Percentiles rank a stretch among this genome's conserved stretches.
Evolutionary conservation across 2,888 invertebrate species (phyloP).

Genomic region (Drosophila prostipennis): DNA sequence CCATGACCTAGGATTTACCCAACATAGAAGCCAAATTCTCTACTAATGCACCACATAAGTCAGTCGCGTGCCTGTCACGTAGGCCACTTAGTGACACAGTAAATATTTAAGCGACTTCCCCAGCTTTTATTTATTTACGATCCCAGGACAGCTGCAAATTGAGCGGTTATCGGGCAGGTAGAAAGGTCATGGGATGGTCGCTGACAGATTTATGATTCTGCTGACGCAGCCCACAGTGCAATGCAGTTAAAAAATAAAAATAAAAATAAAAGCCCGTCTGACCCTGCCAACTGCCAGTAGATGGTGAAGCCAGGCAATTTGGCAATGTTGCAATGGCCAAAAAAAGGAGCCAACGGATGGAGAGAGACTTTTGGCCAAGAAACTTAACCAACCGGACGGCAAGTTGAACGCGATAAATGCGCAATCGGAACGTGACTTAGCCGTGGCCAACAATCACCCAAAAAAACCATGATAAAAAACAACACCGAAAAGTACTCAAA

Average conservation of each 20-base stretch:
- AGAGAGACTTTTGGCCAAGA: slow-evolving; percentile 40
- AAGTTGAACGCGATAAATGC: slow-evolving; percentile 35
- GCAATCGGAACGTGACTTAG: slow-evolving; percentile 66
- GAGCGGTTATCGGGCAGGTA: slow-evolving; percentile 52
- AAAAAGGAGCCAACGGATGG: slow-evolving; percentile 33
- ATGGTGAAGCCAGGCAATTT: not conserved
- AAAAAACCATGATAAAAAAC: slow-evolving; percentile 27
- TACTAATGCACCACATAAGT: not conserved
- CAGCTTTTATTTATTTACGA: slow-evolving; percentile 6
- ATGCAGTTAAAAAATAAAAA: not conserved
- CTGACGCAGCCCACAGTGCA: slow-evolving; percentile 2
- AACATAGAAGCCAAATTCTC: not conserved
- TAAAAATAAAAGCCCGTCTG: slow-evolving; percentile 48
- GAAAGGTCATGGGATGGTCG: slow-evolving; percentile 43
- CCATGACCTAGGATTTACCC: not conserved
- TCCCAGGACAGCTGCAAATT: slow-evolving; percentile 49
- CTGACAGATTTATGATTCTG: slow-evolving; percentile 42
- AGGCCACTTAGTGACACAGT: slow-evolving; percentile 7
- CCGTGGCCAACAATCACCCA: slow-evolving; percentile 60
- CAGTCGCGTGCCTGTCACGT: slow-evolving; percentile 39
- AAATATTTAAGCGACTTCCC: slow-evolving; percentile 22
- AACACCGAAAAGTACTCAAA: slow-evolving; percentile 38
- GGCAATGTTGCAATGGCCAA: slow-evolving; percentile 52
- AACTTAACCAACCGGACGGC: slow-evolving; percentile 57
- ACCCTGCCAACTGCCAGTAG: slow-evolving; percentile 48